phyloP scores from a whole-genome alignment of 2,888 invertebrate genomes.

The Lysandra coridon region DNA sequence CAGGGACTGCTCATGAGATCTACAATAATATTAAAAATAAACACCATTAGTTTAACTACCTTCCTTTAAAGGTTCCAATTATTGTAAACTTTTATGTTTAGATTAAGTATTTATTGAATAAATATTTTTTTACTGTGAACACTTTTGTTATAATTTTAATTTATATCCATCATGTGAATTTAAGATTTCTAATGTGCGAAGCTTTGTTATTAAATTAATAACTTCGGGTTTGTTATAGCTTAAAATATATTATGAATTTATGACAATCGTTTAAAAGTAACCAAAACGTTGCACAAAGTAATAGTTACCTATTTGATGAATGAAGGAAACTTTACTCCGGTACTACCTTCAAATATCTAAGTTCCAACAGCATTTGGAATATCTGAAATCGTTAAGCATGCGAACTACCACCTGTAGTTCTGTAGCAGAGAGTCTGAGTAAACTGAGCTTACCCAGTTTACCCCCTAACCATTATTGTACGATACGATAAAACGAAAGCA shows the following conservation, averaged over 20 bases:
- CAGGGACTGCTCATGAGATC: conserved; percentile 43
- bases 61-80: no score
- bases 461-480: neutral
- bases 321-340: no score
- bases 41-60: conserved; percentile 10
- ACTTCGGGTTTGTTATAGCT: no score
- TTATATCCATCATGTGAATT: neutral
- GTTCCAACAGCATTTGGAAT: neutral
- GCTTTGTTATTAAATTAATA: no score
- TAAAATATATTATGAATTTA: no score
- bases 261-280: no score
- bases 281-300: no score
- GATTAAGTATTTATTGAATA: neutral
- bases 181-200: no score
- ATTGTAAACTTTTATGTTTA: neutral
- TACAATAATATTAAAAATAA: conserved; percentile 39
- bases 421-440: neutral
- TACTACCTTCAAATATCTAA: no score
- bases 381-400: neutral
- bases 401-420: neutral
- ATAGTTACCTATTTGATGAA: no score
- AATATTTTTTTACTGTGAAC: neutral
- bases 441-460: neutral
- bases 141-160: neutral
- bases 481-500: no score